A percentile compares a stretch with the other conserved stretches of the same genome.
These are phyloP conservation scores for Fistularia tabacaria DNA, from an alignment of 2,797 vertebrate species.

Conservation along the genomic window DNA sequence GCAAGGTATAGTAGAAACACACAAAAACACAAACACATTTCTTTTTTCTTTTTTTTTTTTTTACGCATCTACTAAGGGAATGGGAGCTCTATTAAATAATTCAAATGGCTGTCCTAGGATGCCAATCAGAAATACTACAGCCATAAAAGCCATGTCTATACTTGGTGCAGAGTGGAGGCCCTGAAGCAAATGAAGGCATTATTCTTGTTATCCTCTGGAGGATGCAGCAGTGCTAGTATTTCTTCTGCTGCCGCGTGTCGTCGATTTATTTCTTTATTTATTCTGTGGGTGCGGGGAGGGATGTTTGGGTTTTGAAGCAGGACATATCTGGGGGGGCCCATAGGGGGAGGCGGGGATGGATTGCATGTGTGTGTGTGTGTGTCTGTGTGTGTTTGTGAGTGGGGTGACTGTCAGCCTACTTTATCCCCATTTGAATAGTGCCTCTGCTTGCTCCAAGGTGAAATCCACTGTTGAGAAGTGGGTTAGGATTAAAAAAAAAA, in stretches of 20 bases:
- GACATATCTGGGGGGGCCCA: constrained; percentile 59
- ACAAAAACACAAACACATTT: constrained; percentile 54
- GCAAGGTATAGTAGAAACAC: constrained; percentile 18
- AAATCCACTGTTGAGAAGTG: constrained; percentile 57
- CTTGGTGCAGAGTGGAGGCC: constrained; percentile 65
- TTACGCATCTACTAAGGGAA: constrained; percentile 45
- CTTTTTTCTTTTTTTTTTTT: constrained; percentile 42
- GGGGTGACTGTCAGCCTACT: constrained; percentile 66
- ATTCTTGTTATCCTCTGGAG: constrained; percentile 77
- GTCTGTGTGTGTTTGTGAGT: too few relatives aligned
- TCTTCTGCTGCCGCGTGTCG: constrained; percentile 66
- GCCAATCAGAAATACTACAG: constrained; percentile 82
- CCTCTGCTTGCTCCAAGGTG: constrained; percentile 64
- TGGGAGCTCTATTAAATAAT: constrained; percentile 78
- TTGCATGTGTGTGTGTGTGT: too few relatives aligned
- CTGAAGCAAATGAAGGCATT: constrained; percentile 77
- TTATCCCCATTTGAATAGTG: constrained; percentile 70
- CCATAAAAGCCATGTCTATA: constrained; percentile 77
- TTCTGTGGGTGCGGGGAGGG: constrained; percentile 53
- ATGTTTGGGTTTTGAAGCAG: constrained; percentile 72
- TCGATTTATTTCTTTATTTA: constrained; percentile 73
- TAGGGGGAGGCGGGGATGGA: too few relatives aligned
- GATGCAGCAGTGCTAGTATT: constrained; percentile 65
- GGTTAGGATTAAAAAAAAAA: constrained; percentile 40
- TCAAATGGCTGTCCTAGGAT: constrained; percentile 77